Evolutionary conservation across 2,888 invertebrate species (phyloP).

Genomic region (Melanostoma scalare): DNA sequence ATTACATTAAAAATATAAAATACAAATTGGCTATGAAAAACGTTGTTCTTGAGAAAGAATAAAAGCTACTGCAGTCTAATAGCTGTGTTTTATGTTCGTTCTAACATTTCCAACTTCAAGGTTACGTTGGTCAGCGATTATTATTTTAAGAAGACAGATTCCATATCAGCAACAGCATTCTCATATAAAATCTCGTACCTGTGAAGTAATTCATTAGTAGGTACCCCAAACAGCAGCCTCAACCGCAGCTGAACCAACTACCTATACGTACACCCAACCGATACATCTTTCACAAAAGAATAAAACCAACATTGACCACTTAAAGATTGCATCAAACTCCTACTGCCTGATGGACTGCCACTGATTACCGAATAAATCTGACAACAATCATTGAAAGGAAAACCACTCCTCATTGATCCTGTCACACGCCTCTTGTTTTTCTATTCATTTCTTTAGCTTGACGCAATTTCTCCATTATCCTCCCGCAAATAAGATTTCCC

Average conservation of each 20-base stretch:
- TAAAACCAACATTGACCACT: slow-evolving; percentile 76
- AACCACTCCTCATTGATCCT: slow-evolving; percentile 54
- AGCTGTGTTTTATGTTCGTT: too few species aligned
- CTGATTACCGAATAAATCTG: slow-evolving; percentile 58
- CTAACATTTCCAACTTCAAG: too few species aligned
- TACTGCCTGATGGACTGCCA: slow-evolving; percentile 40
- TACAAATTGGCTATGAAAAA: too few species aligned
- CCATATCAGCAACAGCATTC: too few species aligned
- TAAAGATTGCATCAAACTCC: slow-evolving; percentile 74
- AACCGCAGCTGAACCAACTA: background rate
- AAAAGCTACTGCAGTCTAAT: too few species aligned
- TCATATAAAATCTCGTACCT: background rate
- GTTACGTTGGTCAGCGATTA: too few species aligned
- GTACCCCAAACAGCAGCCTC: background rate
- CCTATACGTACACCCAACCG: slow-evolving; percentile 19
- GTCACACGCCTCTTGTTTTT: slow-evolving; percentile 70
- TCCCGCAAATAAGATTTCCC: slow-evolving; percentile 69
- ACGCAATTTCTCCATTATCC: slow-evolving; percentile 64
- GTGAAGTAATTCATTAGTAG: slow-evolving; percentile 9
- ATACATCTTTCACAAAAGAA: background rate
- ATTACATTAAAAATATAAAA: too few species aligned
- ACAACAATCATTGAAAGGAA: slow-evolving; percentile 47
- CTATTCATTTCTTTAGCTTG: slow-evolving; percentile 29
- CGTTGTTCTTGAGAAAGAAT: too few species aligned
- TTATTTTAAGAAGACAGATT: too few species aligned